phyloP scores from a whole-genome alignment of 2,113 vertebrate genomes.

The Tympanuchus pallidicinctus region DNA sequence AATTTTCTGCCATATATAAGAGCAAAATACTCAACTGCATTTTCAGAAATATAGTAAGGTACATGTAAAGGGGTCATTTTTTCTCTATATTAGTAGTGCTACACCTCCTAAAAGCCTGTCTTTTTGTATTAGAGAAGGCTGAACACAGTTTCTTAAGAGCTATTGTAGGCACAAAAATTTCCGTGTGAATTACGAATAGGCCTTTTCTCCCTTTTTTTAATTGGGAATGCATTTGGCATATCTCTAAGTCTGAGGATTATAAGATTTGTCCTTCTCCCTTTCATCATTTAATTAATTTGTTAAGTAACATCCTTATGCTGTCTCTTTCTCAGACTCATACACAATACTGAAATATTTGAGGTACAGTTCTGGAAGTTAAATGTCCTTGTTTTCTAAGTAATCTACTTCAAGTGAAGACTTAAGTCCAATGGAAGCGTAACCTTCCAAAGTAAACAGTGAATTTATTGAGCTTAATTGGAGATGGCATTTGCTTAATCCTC shows the following conservation, averaged over 20 bases:
- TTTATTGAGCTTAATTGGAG: background rate
- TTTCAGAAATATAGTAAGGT: background rate
- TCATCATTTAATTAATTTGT: conserved; percentile 15
- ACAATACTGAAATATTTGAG: background rate
- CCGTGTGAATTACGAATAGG: background rate
- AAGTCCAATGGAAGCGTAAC: background rate
- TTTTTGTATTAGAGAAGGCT: background rate
- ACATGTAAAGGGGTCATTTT: background rate
- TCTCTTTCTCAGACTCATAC: conserved; percentile 6
- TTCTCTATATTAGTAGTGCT: background rate
- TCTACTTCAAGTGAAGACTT: background rate
- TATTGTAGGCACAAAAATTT: conserved; percentile 13
- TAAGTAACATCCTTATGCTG: background rate
- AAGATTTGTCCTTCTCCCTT: background rate
- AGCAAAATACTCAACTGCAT: background rate
- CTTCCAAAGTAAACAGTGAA: background rate
- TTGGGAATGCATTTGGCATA: background rate
- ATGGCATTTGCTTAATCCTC: background rate
- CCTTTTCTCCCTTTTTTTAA: background rate
- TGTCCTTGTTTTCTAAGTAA: background rate
- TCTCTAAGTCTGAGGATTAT: background rate
- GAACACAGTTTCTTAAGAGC: background rate
- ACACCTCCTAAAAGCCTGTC: background rate
- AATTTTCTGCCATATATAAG: background rate
- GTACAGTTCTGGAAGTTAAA: background rate